phyloP scores from a whole-genome alignment of 2,113 vertebrate species.

The Tragelaphus strepsiceros region DNA sequence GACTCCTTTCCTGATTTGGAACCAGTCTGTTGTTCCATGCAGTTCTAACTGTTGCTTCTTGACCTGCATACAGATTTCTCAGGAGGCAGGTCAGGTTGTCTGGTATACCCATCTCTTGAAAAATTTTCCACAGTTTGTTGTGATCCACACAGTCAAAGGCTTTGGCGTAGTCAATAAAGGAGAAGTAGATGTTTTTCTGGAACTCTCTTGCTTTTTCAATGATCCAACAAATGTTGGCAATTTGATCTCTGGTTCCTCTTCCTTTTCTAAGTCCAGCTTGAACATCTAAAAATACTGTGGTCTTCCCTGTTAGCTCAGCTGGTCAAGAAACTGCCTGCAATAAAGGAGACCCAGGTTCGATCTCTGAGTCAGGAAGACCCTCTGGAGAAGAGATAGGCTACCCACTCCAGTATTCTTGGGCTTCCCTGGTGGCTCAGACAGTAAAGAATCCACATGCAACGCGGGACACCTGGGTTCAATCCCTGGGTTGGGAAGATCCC shows the following conservation, averaged over 20 bases:
- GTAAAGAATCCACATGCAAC: not conserved
- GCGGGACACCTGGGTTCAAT: accelerated
- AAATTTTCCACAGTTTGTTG: not conserved
- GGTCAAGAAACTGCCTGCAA: not conserved
- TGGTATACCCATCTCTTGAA: not conserved
- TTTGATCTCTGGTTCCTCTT: not conserved
- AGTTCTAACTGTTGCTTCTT: not conserved
- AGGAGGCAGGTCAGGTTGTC: not conserved
- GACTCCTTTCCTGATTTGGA: not conserved
- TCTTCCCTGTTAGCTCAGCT: not conserved
- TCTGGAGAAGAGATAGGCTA: not conserved
- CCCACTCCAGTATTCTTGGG: not conserved
- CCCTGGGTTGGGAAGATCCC: not conserved
- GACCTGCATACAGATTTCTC: not conserved
- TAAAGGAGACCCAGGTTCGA: not conserved
- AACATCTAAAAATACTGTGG: not conserved
- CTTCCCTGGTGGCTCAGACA: not conserved
- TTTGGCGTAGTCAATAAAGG: not conserved
- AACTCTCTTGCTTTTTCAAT: not conserved
- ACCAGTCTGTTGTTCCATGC: not conserved
- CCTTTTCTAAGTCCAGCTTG: not conserved
- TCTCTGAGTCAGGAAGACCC: not conserved
- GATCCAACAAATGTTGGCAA: not conserved
- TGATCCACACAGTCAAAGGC: not conserved
- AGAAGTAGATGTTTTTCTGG: not conserved